Conservation (phyloP, 2,113 vertebrate species). For the Percina caprodes region DNA sequence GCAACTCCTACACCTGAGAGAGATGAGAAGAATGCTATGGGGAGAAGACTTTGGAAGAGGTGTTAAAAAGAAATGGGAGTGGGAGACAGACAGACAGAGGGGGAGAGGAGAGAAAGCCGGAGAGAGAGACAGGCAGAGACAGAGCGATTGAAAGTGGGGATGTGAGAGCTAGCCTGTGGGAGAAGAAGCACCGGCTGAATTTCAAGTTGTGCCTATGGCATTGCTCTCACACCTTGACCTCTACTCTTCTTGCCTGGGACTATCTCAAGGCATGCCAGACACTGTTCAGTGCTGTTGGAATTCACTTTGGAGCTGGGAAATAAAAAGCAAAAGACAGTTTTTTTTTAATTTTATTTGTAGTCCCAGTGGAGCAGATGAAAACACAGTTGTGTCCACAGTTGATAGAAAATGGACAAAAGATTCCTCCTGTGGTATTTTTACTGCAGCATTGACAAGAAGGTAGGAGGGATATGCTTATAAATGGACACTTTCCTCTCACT, state of each 20-base stretch:
- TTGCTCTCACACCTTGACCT: conserved; percentile 74
- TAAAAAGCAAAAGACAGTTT: conserved; percentile 64
- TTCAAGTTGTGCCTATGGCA: conserved; percentile 61
- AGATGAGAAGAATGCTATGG: background rate
- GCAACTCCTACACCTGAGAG: conserved; percentile 25
- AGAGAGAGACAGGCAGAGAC: conserved; percentile 24
- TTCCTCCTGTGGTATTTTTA: conserved; percentile 50
- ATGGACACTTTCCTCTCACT: conserved; percentile 53
- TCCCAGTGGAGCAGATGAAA: conserved; percentile 60
- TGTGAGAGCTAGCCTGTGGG: conserved; percentile 53
- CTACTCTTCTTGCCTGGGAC: conserved; percentile 57
- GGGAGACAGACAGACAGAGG: conserved; percentile 14
- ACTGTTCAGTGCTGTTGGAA: conserved; percentile 57
- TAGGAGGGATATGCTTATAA: conserved; percentile 44
- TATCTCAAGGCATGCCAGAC: conserved; percentile 72
- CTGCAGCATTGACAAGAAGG: conserved; percentile 36
- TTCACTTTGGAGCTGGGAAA: conserved; percentile 64
- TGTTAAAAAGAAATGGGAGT: conserved; percentile 65
- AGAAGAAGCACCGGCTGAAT: conserved; percentile 61
- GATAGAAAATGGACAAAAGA: conserved; percentile 50
- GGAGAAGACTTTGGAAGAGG: conserved; percentile 29
- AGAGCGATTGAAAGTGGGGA: conserved; percentile 32
- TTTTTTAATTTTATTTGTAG: conserved; percentile 69
- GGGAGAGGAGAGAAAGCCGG: conserved; percentile 31
- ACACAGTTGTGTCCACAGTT: conserved; percentile 38